These are phyloP conservation scores for Trachythela sp. DNA, from an alignment of 64 coral and sea anemone genomes.

Conservation along the genomic window DNA sequence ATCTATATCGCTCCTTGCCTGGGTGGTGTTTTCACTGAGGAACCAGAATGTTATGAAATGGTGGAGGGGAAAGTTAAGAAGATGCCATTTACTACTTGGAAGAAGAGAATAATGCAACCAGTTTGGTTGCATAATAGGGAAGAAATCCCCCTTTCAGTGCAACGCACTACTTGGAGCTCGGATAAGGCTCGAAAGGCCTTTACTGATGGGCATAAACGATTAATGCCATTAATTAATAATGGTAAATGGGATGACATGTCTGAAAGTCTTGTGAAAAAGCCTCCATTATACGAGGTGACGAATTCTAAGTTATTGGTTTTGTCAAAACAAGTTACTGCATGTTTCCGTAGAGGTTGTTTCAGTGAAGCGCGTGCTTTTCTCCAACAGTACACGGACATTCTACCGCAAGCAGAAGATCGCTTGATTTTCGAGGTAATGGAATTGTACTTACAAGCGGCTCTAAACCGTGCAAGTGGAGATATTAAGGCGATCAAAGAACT, in stretches of 20 bases:
- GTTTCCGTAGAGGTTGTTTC: not conserved
- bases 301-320: not conserved
- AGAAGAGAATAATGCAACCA: not conserved
- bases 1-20: not conserved
- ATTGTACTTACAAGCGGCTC: not conserved
- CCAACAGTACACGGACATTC: not conserved
- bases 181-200: not conserved
- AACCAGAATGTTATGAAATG: slow-evolving; percentile 22
- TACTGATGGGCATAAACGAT: not conserved
- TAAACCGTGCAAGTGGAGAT: not conserved
- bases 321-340: not conserved
- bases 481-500: not conserved
- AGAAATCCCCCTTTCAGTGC: not conserved
- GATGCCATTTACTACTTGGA: not conserved
- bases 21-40: slow-evolving; percentile 10
- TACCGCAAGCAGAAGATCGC: not conserved
- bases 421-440: not conserved
- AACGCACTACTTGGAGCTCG: not conserved
- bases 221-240: not conserved
- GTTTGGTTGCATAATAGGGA: not conserved
- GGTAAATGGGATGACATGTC: not conserved
- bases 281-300: too few relatives aligned
- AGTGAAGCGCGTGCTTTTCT: not conserved
- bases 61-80: not conserved
- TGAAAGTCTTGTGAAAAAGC: not conserved